phyloP scores from a whole-genome alignment of 1,140 invertebrate species.

The Diuraphis noxia region DNA sequence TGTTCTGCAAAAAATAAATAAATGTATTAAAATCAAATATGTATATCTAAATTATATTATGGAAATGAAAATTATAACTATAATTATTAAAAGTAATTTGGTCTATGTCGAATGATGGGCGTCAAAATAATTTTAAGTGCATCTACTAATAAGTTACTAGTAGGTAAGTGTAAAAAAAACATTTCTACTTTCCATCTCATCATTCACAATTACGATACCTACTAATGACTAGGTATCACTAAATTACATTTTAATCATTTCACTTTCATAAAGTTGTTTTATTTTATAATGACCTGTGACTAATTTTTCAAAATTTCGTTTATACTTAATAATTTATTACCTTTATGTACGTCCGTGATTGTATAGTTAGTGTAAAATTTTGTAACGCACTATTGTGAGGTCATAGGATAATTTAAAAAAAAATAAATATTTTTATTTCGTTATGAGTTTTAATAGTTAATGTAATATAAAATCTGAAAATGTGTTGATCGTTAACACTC shows the following conservation, averaged over 20 bases:
- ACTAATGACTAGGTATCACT: neutral
- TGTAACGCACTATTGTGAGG: neutral
- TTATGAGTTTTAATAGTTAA: neutral
- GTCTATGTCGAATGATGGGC: neutral
- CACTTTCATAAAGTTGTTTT: constrained; percentile 20
- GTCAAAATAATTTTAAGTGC: neutral
- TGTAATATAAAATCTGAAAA: neutral
- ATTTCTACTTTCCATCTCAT: constrained; percentile 1
- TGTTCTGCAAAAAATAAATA: neutral
- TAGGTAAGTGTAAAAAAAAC: neutral
- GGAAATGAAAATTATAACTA: neutral
- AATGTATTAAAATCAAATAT: neutral
- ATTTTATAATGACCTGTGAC: neutral
- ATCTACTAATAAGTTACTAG: neutral
- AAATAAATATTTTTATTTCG: neutral
- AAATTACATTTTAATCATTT: neutral
- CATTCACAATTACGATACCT: neutral
- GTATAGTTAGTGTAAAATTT: neutral
- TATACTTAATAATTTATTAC: neutral
- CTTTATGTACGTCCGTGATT: neutral
- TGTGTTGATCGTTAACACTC: neutral
- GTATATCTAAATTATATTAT: too few relatives aligned
- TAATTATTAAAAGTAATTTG: neutral
- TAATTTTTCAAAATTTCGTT: neutral
- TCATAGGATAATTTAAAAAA: neutral